Base-by-base conservation (phyloP, 1,140 invertebrate genomes). In the Hirudo medicinalis region DNA sequence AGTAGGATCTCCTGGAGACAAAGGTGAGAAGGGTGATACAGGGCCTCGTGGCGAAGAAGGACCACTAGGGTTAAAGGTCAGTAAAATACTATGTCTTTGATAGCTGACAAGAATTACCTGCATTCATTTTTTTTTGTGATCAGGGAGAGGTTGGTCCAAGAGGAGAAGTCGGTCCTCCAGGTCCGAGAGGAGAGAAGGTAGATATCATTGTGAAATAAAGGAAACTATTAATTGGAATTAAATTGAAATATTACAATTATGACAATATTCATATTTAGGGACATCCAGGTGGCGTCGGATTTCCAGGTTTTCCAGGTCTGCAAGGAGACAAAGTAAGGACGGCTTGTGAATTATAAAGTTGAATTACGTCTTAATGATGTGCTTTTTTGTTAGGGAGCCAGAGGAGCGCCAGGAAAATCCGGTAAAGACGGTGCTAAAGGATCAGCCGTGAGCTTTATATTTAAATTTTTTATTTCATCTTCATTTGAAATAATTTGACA, bases 41-140 rank as follows among this genome's bases (percentile, higher is more conserved):
- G 69, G 69, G 4, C 69, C 69, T 2, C 90, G 89, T 81, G 90
- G 89, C 57, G 88, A 90, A 70, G 88, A 90, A 84, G 90, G 90
- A 25, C 87, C 87, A 0, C 88, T 90, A 84, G 90, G 89, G 54
- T 87, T 88, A 70, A 71, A 66, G 70, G 70, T 71, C 2, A 19
- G 53, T 70, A 13, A 15, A 69, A 69, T 69, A 69, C 22, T 6
- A 13, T 15, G 25, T 36, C 2, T 13, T 69, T 17, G 22, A 69
- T 32, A 25, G 11, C 25, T 69, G 9, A 11, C 9, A 3, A 27
- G 32, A 32, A 49, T 22, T 11, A 22, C 13, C 20, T 49, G 1
- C 49, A 69, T 40, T 53, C 19, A n/a, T n/a, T 27, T 60, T 71
- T 71, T 60, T 71, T n/a, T 43, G 25, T 36, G 27, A 69, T n/a